Evolutionary conservation across 2,888 invertebrate genomes (phyloP).

Genomic region (Yponomeuta sedellus): DNA sequence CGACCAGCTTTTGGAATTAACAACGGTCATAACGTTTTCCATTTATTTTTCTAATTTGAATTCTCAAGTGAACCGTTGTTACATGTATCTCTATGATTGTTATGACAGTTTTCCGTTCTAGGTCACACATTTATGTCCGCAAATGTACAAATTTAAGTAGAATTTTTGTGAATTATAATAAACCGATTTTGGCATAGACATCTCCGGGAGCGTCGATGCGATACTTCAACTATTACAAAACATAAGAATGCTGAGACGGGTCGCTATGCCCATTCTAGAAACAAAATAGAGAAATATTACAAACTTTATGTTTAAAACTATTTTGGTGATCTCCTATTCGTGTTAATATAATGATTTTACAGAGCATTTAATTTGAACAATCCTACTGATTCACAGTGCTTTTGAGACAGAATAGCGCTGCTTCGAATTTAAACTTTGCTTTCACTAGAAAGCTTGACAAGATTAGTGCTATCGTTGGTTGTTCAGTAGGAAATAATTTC

Average conservation of each 20-base stretch:
- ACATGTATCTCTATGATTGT: neutral
- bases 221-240: neutral
- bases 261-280: neutral
- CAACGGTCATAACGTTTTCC: neutral
- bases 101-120: neutral
- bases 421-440: neutral
- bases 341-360: neutral
- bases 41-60: neutral
- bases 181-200: neutral
- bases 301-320: neutral
- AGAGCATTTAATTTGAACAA: neutral
- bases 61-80: neutral
- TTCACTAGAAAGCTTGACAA: neutral
- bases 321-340: neutral
- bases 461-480: neutral
- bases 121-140: neutral
- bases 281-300: neutral
- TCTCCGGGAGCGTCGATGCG: neutral
- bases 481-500: constrained; percentile 1
- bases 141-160: neutral
- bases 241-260: neutral
- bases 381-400: neutral
- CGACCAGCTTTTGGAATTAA: neutral
- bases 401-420: neutral
- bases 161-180: neutral